phyloP scores from a whole-genome alignment of 2,888 invertebrate species.

The Carcina quercana region DNA sequence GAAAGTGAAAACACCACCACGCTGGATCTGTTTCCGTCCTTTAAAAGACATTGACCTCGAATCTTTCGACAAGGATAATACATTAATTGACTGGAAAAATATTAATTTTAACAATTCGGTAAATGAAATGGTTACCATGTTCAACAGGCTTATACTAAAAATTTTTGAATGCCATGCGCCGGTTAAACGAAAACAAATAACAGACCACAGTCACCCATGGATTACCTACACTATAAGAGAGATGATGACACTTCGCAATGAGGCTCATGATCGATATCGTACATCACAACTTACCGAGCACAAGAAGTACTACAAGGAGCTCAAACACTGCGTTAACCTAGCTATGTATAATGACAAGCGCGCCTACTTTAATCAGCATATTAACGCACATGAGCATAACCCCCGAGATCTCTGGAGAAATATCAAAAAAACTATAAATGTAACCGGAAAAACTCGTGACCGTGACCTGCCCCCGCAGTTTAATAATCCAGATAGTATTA shows the following conservation, averaged over 20 bases:
- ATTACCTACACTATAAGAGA: constrained; percentile 6
- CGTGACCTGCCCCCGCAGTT: constrained; percentile 9
- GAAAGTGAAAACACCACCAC: constrained; percentile 5
- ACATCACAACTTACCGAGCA: constrained; percentile 2
- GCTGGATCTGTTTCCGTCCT: constrained; percentile 3
- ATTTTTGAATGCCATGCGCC: constrained; percentile 11
- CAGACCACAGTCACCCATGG: constrained; percentile 8
- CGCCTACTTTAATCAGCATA: constrained; percentile 9
- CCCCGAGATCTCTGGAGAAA: constrained; percentile 12
- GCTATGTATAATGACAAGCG: constrained; percentile 6
- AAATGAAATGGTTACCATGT: constrained; percentile 4
- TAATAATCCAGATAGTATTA: constrained; percentile 7
- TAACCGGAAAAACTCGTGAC: no score
- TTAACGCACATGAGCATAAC: constrained; percentile 7
- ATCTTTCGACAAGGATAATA: constrained; percentile 4
- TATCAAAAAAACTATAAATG: constrained; percentile 5
- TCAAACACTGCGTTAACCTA: constrained; percentile 5
- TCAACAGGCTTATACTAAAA: constrained; percentile 8
- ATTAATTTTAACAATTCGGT: constrained; percentile 1
- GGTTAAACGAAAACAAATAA: neutral
- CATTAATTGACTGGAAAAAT: constrained; percentile 4
- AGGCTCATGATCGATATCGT: constrained; percentile 3
- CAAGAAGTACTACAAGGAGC: constrained; percentile 7
- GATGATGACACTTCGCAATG: constrained; percentile 9
- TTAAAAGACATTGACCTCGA: constrained; percentile 6